Evolutionary conservation across 2,888 invertebrate species (phyloP).

Genomic region (Platycheirus rosarum): DNA sequence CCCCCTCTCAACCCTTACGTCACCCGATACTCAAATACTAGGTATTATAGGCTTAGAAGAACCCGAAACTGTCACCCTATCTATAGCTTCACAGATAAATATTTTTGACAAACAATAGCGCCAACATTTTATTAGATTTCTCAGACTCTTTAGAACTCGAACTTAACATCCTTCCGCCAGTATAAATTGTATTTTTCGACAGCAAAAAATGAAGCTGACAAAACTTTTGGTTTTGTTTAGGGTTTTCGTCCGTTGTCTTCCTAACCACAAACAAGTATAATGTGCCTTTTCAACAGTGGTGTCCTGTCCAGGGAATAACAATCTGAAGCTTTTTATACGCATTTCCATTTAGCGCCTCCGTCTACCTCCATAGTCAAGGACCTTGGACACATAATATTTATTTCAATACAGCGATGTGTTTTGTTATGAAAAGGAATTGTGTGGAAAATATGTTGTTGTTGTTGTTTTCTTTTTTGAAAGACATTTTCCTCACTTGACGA

Average conservation of each 20-base stretch:
- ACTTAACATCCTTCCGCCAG: slow-evolving; percentile 30
- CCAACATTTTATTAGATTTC: slow-evolving; percentile 54
- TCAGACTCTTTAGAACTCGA: slow-evolving; percentile 41
- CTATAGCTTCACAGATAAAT: slow-evolving; percentile 24
- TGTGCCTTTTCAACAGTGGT: background rate
- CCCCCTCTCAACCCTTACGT: too few relatives aligned
- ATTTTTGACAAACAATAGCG: slow-evolving; percentile 46
- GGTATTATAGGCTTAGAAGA: slow-evolving; percentile 26
- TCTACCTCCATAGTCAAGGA: slow-evolving; percentile 40
- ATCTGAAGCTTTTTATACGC: slow-evolving; percentile 11
- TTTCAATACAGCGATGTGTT: slow-evolving; percentile 19
- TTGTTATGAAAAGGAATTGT: slow-evolving; percentile 17
- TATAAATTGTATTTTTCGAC: slow-evolving; percentile 34
- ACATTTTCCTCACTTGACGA: slow-evolving; percentile 23
- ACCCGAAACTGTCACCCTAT: too few relatives aligned
- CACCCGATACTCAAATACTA: too few relatives aligned
- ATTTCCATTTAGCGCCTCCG: slow-evolving; percentile 34
- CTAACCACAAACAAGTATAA: slow-evolving; percentile 33
- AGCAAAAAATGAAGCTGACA: slow-evolving; percentile 32
- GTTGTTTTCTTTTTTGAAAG: slow-evolving; percentile 39
- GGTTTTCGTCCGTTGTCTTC: background rate
- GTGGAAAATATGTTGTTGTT: background rate
- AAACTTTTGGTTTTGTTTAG: slow-evolving; percentile 32
- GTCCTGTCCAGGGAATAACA: slow-evolving; percentile 40
- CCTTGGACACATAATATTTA: slow-evolving; percentile 53